These are phyloP conservation scores for Trinectes maculatus DNA, from an alignment of 2,113 vertebrate species.

Conservation along the genomic window DNA sequence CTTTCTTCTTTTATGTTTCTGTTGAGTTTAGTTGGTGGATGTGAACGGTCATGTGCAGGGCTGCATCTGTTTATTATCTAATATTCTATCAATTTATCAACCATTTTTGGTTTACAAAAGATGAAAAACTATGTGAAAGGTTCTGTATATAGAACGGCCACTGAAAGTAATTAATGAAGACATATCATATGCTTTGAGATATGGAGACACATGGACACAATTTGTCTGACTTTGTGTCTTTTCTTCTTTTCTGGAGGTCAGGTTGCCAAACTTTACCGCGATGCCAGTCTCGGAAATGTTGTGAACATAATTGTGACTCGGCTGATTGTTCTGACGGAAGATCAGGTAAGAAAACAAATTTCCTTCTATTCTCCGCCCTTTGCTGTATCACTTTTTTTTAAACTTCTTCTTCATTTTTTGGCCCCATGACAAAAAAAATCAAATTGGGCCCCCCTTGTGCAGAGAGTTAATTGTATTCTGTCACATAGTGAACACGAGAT, in stretches of 20 bases:
- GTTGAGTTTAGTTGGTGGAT: neutral
- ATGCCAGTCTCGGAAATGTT: constrained; percentile 99
- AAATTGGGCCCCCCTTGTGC: too few relatives aligned
- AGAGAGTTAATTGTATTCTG: too few relatives aligned
- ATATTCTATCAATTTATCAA: neutral
- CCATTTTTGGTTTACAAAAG: neutral
- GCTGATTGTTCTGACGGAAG: constrained; percentile 97
- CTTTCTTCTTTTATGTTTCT: too few relatives aligned
- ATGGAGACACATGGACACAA: constrained; percentile 26
- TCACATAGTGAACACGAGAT: neutral
- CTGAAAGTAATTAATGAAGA: neutral
- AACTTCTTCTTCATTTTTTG: too few relatives aligned
- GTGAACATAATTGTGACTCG: constrained; percentile 99
- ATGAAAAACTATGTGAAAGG: too few relatives aligned
- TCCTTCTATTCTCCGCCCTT: neutral
- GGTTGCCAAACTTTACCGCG: constrained; percentile 99
- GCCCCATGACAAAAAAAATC: too few relatives aligned
- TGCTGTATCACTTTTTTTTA: neutral
- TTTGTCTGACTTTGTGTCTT: constrained; percentile 99
- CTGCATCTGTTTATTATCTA: neutral
- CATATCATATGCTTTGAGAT: too few relatives aligned
- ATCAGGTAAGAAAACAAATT: constrained; percentile 87
- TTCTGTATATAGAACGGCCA: too few relatives aligned
- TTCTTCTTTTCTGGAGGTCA: constrained; percentile 99
- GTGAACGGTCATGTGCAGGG: neutral